Evolutionary conservation across 2,113 vertebrate genomes (phyloP).

Genomic region (Dissostichus mawsoni): DNA sequence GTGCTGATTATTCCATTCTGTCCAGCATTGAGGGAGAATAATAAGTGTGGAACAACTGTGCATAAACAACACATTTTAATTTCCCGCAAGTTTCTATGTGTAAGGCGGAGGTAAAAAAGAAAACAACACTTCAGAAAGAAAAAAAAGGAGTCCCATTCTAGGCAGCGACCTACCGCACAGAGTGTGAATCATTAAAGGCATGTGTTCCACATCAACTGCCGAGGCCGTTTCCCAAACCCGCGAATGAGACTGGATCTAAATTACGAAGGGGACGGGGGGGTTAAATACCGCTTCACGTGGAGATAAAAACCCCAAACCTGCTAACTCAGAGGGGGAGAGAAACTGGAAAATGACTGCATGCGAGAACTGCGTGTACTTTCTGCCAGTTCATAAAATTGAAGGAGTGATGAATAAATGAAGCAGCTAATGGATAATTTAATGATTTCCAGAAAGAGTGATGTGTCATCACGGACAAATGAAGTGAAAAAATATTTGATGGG

Average conservation of each 20-base stretch:
- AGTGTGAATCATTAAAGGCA: conserved; percentile 82
- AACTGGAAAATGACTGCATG: conserved; percentile 31
- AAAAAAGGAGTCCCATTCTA: conserved; percentile 55
- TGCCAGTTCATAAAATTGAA: conserved; percentile 44
- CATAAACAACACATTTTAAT: conserved; percentile 48
- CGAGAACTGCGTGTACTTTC: conserved; percentile 6
- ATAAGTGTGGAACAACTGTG: conserved; percentile 28
- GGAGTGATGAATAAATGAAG: conserved; percentile 50
- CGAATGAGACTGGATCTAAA: conserved; percentile 74
- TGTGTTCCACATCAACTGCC: conserved; percentile 82
- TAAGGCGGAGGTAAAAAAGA: conserved; percentile 16
- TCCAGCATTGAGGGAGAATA: conserved; percentile 7
- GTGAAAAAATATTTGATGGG: conserved; percentile 11
- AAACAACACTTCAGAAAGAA: conserved; percentile 34
- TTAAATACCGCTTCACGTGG: conserved; percentile 60
- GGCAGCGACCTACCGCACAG: conserved; percentile 78
- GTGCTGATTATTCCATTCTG: conserved; percentile 14
- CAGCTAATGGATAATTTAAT: conserved; percentile 55
- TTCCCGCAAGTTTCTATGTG: conserved; percentile 53
- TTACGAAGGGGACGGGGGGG: conserved; percentile 59
- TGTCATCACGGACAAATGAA: conserved; percentile 40
- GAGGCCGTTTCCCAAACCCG: conserved; percentile 73
- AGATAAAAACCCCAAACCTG: conserved; percentile 68
- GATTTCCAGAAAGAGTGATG: conserved; percentile 39
- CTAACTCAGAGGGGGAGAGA: conserved; percentile 41